Conservation (phyloP, 92 coral and sea anemone genomes). For the Bergia sp. region DNA sequence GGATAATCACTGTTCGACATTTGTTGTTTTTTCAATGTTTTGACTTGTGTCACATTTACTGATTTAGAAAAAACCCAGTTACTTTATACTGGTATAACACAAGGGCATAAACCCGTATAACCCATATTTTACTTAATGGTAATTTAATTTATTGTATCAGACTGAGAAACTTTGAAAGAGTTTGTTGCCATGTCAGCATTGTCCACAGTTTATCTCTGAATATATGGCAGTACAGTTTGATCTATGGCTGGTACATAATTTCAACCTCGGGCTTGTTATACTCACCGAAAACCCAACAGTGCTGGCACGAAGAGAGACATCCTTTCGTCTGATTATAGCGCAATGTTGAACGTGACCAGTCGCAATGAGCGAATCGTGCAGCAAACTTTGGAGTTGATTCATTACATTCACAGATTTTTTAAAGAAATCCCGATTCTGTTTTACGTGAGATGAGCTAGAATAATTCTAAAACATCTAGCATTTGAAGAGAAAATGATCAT, state of each 20-base stretch:
- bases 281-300: constrained; percentile 93
- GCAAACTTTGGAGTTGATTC: constrained; percentile 94
- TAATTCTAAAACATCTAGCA: background rate
- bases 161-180: too few species aligned
- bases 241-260: background rate
- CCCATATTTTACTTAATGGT: too few species aligned
- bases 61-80: too few species aligned
- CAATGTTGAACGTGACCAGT: constrained; percentile 96
- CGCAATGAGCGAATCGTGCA: constrained; percentile 95
- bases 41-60: too few species aligned
- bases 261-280: background rate
- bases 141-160: too few species aligned
- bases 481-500: background rate
- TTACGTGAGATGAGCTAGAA: background rate
- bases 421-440: background rate
- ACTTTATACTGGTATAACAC: too few species aligned
- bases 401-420: constrained; percentile 21
- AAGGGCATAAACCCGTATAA: too few species aligned
- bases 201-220: background rate
- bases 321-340: constrained; percentile 91
- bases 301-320: constrained; percentile 89
- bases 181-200: background rate
- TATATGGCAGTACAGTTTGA: background rate
- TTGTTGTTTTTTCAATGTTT: too few species aligned
- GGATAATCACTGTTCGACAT: too few species aligned